Conservation (phyloP, 2,113 vertebrate species). For the Nannospalax galili region DNA sequence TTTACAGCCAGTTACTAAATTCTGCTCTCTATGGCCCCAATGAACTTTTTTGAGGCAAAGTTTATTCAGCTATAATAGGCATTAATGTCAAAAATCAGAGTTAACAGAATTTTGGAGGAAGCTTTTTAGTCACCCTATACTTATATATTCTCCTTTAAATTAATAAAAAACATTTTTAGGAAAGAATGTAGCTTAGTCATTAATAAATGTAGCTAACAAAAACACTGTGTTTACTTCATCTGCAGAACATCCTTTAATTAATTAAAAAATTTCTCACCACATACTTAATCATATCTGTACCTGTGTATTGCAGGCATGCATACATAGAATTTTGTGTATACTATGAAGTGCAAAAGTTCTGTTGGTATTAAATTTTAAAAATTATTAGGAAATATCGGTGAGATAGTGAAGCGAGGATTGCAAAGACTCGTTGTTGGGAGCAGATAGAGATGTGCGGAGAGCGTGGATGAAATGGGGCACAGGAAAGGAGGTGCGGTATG, state of each 20-base stretch:
- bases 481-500: background rate
- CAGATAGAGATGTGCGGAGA: background rate
- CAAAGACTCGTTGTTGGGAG: background rate
- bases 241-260: background rate
- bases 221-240: background rate
- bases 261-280: background rate
- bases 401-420: background rate
- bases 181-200: background rate
- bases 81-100: background rate
- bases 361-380: background rate
- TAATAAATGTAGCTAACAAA: background rate
- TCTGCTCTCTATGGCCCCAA: background rate
- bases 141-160: slow-evolving; percentile 17
- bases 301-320: background rate
- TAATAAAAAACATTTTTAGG: background rate
- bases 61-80: background rate
- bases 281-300: background rate
- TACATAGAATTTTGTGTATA: background rate
- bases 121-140: background rate
- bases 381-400: background rate
- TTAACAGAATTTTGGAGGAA: background rate
- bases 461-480: background rate
- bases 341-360: background rate
- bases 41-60: background rate
- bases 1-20: background rate